These are phyloP conservation scores for Lophochroa leadbeateri DNA, from an alignment of 2,113 vertebrate genomes.

Conservation along the genomic window DNA sequence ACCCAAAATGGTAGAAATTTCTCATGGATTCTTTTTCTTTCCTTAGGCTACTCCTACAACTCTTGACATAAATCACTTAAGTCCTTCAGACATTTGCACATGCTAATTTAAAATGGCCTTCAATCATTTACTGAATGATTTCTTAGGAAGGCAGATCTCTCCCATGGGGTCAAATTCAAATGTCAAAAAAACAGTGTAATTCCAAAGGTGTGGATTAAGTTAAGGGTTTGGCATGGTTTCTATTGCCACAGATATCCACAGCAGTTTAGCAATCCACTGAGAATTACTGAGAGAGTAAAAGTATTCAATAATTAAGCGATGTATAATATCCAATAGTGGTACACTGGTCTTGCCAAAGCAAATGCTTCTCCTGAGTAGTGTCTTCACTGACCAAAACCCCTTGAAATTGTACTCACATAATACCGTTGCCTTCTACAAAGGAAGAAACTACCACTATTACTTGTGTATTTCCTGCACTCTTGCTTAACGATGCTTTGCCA, in stretches of 20 bases:
- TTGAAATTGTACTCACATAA: not conserved
- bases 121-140: constrained; percentile 25
- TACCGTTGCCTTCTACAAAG: not conserved
- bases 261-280: not conserved
- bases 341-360: not conserved
- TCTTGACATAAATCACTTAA: constrained; percentile 28
- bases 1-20: not conserved
- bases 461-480: not conserved
- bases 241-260: not conserved
- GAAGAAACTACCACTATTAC: not conserved
- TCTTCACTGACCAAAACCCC: not conserved
- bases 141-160: constrained; percentile 22
- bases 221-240: not conserved
- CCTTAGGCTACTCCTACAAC: not conserved
- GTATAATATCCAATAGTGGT: not conserved
- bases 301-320: not conserved
- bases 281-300: not conserved
- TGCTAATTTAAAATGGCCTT: constrained; percentile 41
- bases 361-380: not conserved
- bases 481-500: not conserved
- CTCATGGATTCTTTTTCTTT: constrained; percentile 5
- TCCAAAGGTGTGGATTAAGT: not conserved
- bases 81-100: not conserved
- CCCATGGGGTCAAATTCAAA: not conserved
- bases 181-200: not conserved